Percentiles rank a stretch among this genome's conserved stretches.
Evolutionary conservation across 2,888 invertebrate genomes (phyloP).

Genomic region (Timandra comae): DNA sequence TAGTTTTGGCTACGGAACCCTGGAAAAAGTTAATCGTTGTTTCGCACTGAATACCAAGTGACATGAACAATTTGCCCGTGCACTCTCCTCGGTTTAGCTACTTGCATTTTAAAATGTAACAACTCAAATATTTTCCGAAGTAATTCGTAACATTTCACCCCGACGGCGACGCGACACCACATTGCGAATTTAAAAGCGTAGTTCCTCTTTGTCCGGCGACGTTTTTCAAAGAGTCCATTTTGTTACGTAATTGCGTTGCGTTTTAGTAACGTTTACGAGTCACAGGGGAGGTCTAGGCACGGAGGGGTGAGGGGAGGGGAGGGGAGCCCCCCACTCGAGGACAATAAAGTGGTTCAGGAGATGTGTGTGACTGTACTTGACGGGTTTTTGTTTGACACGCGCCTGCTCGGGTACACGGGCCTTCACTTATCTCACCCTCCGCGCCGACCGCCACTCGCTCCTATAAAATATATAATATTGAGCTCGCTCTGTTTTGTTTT

Average conservation of each 20-base stretch:
- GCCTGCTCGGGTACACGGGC: too few species aligned
- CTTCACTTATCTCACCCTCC: too few species aligned
- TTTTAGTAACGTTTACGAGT: constrained; percentile 38
- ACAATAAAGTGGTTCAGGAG: constrained; percentile 11
- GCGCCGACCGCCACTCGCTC: too few species aligned
- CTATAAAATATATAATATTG: too few species aligned
- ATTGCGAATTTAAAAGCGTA: constrained; percentile 5
- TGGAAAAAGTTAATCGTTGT: too few species aligned
- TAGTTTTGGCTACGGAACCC: too few species aligned
- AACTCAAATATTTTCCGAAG: constrained; percentile 2
- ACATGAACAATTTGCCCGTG: too few species aligned
- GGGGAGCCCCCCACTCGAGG: constrained; percentile 3
- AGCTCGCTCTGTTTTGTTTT: too few species aligned
- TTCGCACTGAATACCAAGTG: too few species aligned
- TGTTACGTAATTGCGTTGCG: constrained; percentile 33
- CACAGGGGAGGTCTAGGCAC: constrained; percentile 18
- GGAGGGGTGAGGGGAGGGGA: too few species aligned
- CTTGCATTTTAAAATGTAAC: too few species aligned
- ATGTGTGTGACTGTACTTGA: constrained; percentile 12
- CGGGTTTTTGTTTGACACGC: constrained; percentile 6
- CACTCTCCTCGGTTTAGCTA: too few species aligned
- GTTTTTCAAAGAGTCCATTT: constrained; percentile 23
- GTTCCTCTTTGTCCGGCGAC: constrained; percentile 4
- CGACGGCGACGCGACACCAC: constrained; percentile 1
- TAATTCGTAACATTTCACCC: constrained; percentile 5